Evolutionary conservation across 1,140 invertebrate species (phyloP).

Genomic region (Aradophagus sp.): DNA sequence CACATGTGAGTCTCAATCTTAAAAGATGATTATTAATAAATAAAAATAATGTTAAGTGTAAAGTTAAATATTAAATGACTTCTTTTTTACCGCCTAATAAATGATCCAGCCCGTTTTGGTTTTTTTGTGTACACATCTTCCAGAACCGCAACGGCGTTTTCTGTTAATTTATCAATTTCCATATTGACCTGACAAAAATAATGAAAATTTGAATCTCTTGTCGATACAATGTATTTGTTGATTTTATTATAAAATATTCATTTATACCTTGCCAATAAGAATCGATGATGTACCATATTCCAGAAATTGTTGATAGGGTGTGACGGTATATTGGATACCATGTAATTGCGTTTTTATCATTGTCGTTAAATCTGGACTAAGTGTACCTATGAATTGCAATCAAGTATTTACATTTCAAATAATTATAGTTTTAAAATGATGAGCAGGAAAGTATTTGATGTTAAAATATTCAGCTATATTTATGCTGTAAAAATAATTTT

Average conservation of each 20-base stretch:
- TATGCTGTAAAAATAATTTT: too few relatives aligned
- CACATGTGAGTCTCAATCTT: too few relatives aligned
- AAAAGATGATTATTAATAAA: too few relatives aligned
- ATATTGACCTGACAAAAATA: slow-evolving; percentile 80
- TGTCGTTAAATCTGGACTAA: slow-evolving; percentile 78
- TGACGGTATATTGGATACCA: slow-evolving; percentile 80
- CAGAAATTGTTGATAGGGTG: slow-evolving; percentile 79
- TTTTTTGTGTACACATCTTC: slow-evolving; percentile 78
- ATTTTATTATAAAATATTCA: neutral
- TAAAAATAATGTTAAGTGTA: too few relatives aligned
- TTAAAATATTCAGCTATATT: too few relatives aligned
- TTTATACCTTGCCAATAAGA: slow-evolving; percentile 79
- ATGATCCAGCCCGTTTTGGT: slow-evolving; percentile 79
- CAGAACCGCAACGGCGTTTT: slow-evolving; percentile 80
- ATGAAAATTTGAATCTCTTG: neutral
- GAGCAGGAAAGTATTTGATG: too few relatives aligned
- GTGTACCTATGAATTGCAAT: slow-evolving; percentile 74
- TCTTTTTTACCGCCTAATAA: slow-evolving; percentile 79
- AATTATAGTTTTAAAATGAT: too few relatives aligned
- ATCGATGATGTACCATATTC: slow-evolving; percentile 81
- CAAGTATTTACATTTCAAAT: slow-evolving; percentile 11
- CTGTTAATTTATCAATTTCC: slow-evolving; percentile 79
- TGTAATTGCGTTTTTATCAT: slow-evolving; percentile 79
- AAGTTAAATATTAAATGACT: too few relatives aligned
- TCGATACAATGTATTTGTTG: neutral